Evolutionary conservation across 23 tunicate genomes (phyloP), one percentile per base, ranked within the genome.

Genomic region (Oikopleura vanhoeffeni): DNA sequence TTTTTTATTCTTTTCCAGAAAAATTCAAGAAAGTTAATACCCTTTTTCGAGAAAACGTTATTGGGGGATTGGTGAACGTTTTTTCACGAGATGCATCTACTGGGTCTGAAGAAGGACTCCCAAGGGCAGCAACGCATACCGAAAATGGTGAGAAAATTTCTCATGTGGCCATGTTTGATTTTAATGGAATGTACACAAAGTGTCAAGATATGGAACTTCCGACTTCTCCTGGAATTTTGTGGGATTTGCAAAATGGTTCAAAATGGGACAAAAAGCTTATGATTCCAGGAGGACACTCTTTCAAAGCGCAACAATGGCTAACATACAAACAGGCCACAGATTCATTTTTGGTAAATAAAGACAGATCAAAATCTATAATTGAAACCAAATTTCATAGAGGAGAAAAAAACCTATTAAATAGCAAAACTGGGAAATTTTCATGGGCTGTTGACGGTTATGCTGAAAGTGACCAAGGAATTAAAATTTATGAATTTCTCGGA

Each of bases 401-500:
- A n/a, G n/a, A n/a, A n/a, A n/a, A n/a, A n/a, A n/a, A n/a, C n/a
- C n/a, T n/a, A n/a, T n/a, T n/a, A n/a, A n/a, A n/a, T n/a, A n/a
- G n/a, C n/a, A n/a, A n/a, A n/a, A n/a, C n/a, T n/a, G n/a, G n/a
- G n/a, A n/a, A n/a, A n/a, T n/a, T n/a, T n/a, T n/a, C n/a, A n/a
- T n/a, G n/a, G n/a, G n/a, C n/a, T n/a, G n/a, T n/a, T n/a, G n/a
- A n/a, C n/a, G 79, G 79, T 32, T 71, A 13, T 71, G 79, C 79
- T 18, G 32, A 13, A 13, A 2, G 3, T 4, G 79, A 71, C 35
- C 13, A 49, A 49, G 79, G 79, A 13, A 38, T 71, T 30, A 71
- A 71, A 71, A 30, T 71, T 18, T 71, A 13, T 71, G 79, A 71
- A 30, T 71, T 71, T 71, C 79, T 71, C 32, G 79, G 79, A 28